Percentiles rank a stretch among this genome's conserved stretches.
Evolutionary conservation across 1,140 invertebrate species (phyloP).

Genomic region (Penaeus japonicus): DNA sequence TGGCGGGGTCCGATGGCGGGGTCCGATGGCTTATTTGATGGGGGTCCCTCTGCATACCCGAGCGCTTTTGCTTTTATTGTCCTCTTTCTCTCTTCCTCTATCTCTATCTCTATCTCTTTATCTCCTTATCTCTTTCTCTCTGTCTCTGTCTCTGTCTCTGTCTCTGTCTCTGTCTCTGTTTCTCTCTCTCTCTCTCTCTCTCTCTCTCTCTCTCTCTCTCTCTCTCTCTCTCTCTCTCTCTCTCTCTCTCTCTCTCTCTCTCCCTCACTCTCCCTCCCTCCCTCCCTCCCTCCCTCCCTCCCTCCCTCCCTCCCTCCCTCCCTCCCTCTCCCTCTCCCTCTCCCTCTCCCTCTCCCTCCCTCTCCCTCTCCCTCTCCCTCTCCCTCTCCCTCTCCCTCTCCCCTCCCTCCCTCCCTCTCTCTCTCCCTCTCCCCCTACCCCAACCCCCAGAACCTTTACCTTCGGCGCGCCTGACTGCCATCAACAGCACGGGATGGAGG

Average conservation of each 20-base stretch:
- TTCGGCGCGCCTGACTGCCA: too few species aligned
- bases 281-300: too few species aligned
- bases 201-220: slow-evolving; percentile 21
- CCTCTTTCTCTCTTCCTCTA: neutral
- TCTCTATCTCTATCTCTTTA: neutral
- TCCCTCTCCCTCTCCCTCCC: neutral
- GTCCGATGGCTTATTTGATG: too few species aligned
- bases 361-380: slow-evolving; percentile 4
- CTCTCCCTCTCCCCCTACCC: too few species aligned
- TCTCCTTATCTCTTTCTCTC: neutral
- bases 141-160: neutral
- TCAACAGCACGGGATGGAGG: too few species aligned
- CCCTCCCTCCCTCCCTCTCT: slow-evolving; percentile 6
- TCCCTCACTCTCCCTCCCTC: neutral
- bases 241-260: slow-evolving; percentile 22
- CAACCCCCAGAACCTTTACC: too few species aligned
- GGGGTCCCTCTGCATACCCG: too few species aligned
- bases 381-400: slow-evolving; percentile 4
- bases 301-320: too few species aligned
- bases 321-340: neutral
- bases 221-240: slow-evolving; percentile 22
- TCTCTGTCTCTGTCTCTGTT: neutral
- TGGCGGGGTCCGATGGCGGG: too few species aligned
- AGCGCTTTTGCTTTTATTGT: neutral
- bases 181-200: neutral